Base-by-base conservation (phyloP, 2,888 invertebrate genomes). In the Philereme transversata region DNA sequence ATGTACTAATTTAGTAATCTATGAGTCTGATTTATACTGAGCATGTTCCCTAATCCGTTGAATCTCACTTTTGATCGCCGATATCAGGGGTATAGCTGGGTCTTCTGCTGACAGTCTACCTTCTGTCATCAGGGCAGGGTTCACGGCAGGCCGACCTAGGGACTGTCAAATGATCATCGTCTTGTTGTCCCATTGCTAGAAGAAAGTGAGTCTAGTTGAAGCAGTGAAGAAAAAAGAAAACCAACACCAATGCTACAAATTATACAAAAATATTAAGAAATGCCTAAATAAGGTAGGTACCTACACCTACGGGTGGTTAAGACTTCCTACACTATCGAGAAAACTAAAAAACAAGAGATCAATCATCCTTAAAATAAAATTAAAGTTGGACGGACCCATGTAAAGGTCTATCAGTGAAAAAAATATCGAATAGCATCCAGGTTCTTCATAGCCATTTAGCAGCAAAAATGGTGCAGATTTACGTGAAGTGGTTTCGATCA, bases 71-170 rank as follows among this genome's bases (percentile, higher is more conserved):
- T 96, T 97, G 77, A 97, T 97, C 67, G 97, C 97, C 48, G 96
- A 95, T 73, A 97, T 97, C 35, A 97, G 93, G 0, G 97, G 97
- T 9, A 97, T 94, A 0, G 97, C 97, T 0, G 97, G 96, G 82
- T 97, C 95, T 52, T 93, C 93, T 0, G 93, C 88, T 4, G 89
- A 81, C 64, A 95, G 89, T n/a, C 89, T 89, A 5, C 94, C 93
- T 66, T 94, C 94, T 0, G 94, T 88, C 45, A 95, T 89, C 22
- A 95, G 60, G 3, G 82, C 82, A 0, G 87, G 79, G 68, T 84
- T 88, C 62, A 91, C 86, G 0, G 64, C 48, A 0, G 81, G 87
- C 38, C 69, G 71, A 76, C 77, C 79, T 78, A 78, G 70, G 70
- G 79, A 77, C 79, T 79, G 76, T 77, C 73, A 80, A 77, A 79